Base-by-base conservation (phyloP, 2,888 invertebrate species). In the Thera britannica region DNA sequence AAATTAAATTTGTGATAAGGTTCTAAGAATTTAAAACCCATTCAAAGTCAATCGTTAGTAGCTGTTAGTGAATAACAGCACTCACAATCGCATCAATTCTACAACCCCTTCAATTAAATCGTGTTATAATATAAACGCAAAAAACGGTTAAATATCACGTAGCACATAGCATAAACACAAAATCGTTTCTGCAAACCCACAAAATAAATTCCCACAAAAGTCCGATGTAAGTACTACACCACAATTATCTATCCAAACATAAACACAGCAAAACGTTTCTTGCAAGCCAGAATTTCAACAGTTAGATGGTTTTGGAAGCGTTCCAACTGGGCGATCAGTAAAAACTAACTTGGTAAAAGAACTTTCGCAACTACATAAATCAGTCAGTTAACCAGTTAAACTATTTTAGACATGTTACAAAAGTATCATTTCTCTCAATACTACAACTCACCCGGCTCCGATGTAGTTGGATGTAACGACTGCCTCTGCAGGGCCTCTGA, bases 391-490 rank as follows among this genome's bases (percentile, higher is more conserved):
- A 60, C 46, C 3, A 48, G 65, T 70, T 70, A 66, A 70, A 58
- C 54, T 58, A 57, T 64, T 60, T 63, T 57, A 57, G 52, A 57
- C 6, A n/a, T 3, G n/a, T 59, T 55, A 46, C 1, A 62, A 56
- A 64, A 52, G 12, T 58, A 67, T 54, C 49, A 62, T 54, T 49
- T 62, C 38, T 68, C 62, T 60, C 59, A 62, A 46, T 78, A 75
- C 71, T 68, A 54, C 60, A 66, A 61, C 94, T 94, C 95, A 97
- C 98, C 98, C 98, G 76, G 98, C 97, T 77, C 98, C 98, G 80
- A 98, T 98, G 86, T 98, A 98, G 78, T 97, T 97, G 38, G 98
- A 98, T 12, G 98, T 98, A 65, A 98, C 98, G 2, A 98, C 97
- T 9, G 98, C 97, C 88, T 98, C 98, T 35, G 98, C 98, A 0